Percentiles rank a stretch among this genome's conserved stretches.
phyloP scores from a whole-genome alignment of 2,113 vertebrate species.

The Daboia siamensis region DNA sequence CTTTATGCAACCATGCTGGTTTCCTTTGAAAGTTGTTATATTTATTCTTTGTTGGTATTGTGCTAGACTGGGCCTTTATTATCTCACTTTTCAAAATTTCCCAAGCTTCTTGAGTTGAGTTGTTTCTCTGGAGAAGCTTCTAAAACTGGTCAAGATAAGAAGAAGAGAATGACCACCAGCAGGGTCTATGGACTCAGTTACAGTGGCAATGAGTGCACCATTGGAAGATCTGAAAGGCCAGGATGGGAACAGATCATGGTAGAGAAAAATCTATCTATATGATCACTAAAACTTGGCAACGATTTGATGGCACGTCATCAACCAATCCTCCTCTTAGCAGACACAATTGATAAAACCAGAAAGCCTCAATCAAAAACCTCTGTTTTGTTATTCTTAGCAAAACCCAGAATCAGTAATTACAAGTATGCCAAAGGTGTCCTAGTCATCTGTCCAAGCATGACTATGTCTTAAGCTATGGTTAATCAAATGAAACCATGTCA shows the following conservation, averaged over 20 bases:
- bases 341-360: neutral
- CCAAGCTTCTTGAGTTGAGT: too few relatives aligned
- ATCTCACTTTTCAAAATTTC: too few relatives aligned
- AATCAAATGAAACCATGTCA: neutral
- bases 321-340: neutral
- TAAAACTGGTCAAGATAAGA: neutral
- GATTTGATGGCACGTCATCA: neutral
- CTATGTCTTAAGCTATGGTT: neutral
- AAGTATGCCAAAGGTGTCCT: neutral
- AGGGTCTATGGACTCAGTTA: neutral
- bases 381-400: neutral
- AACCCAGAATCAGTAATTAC: neutral
- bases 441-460: neutral
- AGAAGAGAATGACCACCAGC: neutral
- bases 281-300: neutral
- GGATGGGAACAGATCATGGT: neutral
- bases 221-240: neutral
- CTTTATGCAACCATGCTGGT: too few relatives aligned
- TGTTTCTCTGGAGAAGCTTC: neutral
- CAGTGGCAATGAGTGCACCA: neutral
- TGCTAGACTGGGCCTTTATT: too few relatives aligned
- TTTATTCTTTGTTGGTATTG: too few relatives aligned
- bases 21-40: too few relatives aligned
- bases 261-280: neutral
- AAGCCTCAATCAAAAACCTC: neutral